These are phyloP conservation scores for Onychorhynchus coronatus DNA, from an alignment of 2,113 vertebrate species.

Conservation along the genomic window DNA sequence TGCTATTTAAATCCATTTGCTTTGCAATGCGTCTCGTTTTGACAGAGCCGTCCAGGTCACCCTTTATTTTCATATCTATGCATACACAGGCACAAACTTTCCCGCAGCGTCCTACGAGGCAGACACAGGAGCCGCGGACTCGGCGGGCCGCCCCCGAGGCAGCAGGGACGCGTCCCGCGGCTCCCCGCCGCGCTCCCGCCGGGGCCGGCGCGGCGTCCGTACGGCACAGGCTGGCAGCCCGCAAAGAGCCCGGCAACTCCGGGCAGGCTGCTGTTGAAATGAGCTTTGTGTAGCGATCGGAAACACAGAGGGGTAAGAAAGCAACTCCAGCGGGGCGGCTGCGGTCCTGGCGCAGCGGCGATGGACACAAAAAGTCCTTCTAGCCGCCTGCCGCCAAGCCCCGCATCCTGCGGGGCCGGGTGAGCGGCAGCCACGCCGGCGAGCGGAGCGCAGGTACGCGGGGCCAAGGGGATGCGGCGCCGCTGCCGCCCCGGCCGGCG, in stretches of 20 bases:
- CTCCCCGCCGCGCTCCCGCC: neutral
- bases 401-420: neutral
- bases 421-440: neutral
- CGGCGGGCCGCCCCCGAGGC: neutral
- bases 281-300: neutral
- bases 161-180: neutral
- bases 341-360: neutral
- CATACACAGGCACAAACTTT: neutral
- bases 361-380: neutral
- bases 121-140: neutral
- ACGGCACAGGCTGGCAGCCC: neutral
- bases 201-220: neutral
- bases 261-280: neutral
- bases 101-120: neutral
- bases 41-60: neutral
- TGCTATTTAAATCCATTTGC: neutral
- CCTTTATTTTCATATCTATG: neutral
- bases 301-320: neutral
- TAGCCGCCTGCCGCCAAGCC: neutral
- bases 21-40: neutral
- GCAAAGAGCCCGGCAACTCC: neutral
- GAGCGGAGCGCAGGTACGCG: neutral
- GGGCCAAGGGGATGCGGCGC: neutral
- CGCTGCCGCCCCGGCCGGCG: neutral
- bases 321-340: neutral